Percentiles rank a stretch among this genome's conserved stretches.
Conservation (phyloP, 2,113 vertebrate species). For the Nycticorax nycticorax region DNA sequence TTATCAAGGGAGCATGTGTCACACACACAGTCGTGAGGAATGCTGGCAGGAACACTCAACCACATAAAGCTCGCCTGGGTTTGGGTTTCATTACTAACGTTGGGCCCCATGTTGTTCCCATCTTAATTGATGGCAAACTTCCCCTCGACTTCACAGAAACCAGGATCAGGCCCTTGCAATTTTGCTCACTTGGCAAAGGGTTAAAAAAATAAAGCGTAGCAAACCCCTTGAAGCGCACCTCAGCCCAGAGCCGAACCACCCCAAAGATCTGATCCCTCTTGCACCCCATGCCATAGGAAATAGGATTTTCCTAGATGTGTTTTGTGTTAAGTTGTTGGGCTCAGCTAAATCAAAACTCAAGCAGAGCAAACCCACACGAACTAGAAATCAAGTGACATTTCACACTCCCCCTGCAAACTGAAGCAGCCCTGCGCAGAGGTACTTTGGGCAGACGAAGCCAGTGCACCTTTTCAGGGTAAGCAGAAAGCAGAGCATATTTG, state of each 20-base stretch:
- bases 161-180: neutral
- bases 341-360: constrained; percentile 19
- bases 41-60: constrained; percentile 7
- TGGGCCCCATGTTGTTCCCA: neutral
- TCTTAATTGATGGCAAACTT: neutral
- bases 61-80: neutral
- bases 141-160: neutral
- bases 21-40: neutral
- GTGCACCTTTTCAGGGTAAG: neutral
- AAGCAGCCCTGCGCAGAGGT: neutral
- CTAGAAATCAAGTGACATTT: constrained; percentile 32
- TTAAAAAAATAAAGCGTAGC: neutral
- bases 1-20: constrained; percentile 25
- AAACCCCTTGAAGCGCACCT: neutral
- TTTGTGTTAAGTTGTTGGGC: constrained; percentile 31
- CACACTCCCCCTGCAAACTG: neutral
- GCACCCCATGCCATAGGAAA: neutral
- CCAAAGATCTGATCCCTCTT: neutral
- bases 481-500: constrained; percentile 20
- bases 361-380: neutral
- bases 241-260: neutral
- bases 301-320: constrained; percentile 25
- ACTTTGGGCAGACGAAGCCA: neutral
- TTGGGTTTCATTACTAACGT: neutral
- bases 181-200: neutral